These are phyloP conservation scores for Seriola dumerili DNA, from an alignment of 2,113 vertebrate species.

Conservation along the genomic window DNA sequence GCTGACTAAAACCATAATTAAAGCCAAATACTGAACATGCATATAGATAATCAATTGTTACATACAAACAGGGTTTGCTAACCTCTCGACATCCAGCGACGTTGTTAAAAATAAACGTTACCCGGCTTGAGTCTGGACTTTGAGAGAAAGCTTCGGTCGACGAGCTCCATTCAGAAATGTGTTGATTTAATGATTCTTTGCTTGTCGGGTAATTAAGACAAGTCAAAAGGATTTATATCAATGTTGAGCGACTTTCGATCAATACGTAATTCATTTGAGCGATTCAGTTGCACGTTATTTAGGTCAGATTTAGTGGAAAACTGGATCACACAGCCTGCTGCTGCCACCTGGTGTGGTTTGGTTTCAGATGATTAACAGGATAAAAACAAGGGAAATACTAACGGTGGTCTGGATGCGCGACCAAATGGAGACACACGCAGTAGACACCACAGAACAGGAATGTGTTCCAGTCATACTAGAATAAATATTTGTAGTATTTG, in stretches of 20 bases:
- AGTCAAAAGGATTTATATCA: background rate
- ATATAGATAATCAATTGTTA: background rate
- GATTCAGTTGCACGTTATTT: background rate
- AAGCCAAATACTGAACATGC: background rate
- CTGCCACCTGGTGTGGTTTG: background rate
- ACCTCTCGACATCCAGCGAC: background rate
- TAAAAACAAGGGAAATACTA: too few relatives aligned
- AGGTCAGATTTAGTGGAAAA: background rate
- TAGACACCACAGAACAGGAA: too few relatives aligned
- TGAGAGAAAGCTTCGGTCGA: background rate
- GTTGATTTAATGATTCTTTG: background rate
- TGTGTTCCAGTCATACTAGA: too few relatives aligned
- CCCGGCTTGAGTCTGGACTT: background rate
- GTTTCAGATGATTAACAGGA: too few relatives aligned
- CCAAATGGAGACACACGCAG: too few relatives aligned
- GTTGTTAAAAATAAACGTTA: background rate
- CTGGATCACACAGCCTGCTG: too few relatives aligned
- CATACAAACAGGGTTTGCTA: background rate
- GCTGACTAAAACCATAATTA: background rate
- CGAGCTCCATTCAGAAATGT: constrained; percentile 15
- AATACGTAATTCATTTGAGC: background rate
- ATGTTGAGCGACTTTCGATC: background rate
- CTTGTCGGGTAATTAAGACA: accelerated
- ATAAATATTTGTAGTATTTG: too few relatives aligned
- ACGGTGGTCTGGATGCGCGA: too few relatives aligned